Evolutionary conservation across 2,797 vertebrate species (phyloP).

Genomic region (Euthynnus affinis): DNA sequence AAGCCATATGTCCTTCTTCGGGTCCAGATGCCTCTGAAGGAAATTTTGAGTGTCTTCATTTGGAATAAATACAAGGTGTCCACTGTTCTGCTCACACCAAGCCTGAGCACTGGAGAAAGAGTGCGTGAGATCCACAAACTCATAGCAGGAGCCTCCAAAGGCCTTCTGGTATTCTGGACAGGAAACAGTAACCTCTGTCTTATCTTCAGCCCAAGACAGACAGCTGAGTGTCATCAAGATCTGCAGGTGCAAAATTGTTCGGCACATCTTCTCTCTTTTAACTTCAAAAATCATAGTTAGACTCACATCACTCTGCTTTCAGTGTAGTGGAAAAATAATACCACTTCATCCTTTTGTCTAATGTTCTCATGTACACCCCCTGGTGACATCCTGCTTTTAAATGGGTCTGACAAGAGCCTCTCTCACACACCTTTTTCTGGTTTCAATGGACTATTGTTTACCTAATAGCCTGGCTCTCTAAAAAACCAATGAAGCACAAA

Average conservation of each 20-base stretch:
- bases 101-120: constrained; percentile 86
- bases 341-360: not conserved
- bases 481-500: constrained; percentile 34
- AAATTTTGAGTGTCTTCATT: constrained; percentile 89
- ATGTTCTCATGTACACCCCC: constrained; percentile 4
- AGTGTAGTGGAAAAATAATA: not conserved
- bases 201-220: constrained; percentile 45
- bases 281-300: not conserved
- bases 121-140: constrained; percentile 83
- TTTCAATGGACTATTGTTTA: constrained; percentile 51
- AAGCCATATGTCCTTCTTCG: constrained; percentile 89
- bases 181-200: constrained; percentile 4
- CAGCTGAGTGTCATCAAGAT: constrained; percentile 53
- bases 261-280: constrained; percentile 71
- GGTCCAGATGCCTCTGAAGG: constrained; percentile 84
- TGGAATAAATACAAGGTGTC: constrained; percentile 90
- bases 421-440: constrained; percentile 28
- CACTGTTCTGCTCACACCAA: constrained; percentile 91
- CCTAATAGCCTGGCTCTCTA: constrained; percentile 45
- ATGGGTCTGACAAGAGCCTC: constrained; percentile 52
- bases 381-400: constrained; percentile 62
- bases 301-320: not conserved
- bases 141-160: constrained; percentile 89
- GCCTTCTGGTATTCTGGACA: constrained; percentile 85
- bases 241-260: constrained; percentile 38